Conservation (phyloP, 2,113 vertebrate species). For the Garra rufa region DNA sequence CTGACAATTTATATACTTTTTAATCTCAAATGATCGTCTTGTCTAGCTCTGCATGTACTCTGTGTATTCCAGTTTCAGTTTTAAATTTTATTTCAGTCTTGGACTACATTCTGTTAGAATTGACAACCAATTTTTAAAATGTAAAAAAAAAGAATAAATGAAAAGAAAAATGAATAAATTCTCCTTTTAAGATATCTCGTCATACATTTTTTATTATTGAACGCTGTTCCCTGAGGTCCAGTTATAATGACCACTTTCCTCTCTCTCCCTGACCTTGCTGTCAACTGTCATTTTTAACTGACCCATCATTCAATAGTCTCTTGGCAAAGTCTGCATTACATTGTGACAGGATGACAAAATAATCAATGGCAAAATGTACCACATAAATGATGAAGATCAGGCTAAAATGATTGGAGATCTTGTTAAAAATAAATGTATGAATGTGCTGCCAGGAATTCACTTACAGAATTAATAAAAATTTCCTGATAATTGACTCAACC, state of each 20-base stretch:
- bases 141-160: background rate
- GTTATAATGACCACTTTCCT: background rate
- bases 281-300: background rate
- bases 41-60: too few relatives aligned
- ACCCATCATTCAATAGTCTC: background rate
- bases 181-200: background rate
- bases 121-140: too few relatives aligned
- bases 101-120: too few relatives aligned
- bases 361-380: background rate
- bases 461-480: too few relatives aligned
- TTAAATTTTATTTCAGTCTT: too few relatives aligned
- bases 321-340: slow-evolving; percentile 1
- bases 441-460: too few relatives aligned
- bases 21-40: too few relatives aligned
- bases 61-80: too few relatives aligned
- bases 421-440: too few relatives aligned
- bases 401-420: background rate
- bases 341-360: background rate
- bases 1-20: too few relatives aligned
- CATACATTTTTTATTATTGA: background rate
- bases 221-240: background rate
- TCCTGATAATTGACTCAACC: too few relatives aligned
- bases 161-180: background rate
- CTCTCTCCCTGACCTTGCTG: slow-evolving; percentile 1
- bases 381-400: background rate